phyloP scores from a whole-genome alignment of 2,888 invertebrate species.

The Zonitis immaculata region DNA sequence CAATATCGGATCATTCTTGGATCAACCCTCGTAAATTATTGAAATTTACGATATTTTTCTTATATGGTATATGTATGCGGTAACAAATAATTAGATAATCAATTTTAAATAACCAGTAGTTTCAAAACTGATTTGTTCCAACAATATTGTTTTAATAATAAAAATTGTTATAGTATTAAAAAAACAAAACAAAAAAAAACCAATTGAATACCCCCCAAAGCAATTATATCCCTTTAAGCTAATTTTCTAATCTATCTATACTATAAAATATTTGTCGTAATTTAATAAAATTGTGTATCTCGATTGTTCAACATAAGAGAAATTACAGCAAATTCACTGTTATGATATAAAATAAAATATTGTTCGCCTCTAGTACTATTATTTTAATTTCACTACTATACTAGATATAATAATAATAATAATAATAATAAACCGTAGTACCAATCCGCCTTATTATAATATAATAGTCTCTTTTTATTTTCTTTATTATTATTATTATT shows the following conservation, averaged over 20 bases:
- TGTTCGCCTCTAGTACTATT: conserved; percentile 15
- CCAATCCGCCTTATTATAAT: conserved; percentile 31
- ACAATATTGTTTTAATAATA: background rate
- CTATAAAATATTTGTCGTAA: conserved; percentile 1
- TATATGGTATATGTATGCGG: background rate
- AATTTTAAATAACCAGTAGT: background rate
- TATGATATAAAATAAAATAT: conserved; percentile 15
- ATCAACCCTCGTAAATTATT: too few species aligned
- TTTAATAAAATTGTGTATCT: conserved; percentile 1
- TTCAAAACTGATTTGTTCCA: background rate
- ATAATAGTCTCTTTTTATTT: conserved; percentile 15
- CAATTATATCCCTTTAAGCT: background rate
- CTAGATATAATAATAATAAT: conserved; percentile 16
- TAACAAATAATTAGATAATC: background rate
- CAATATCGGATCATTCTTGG: too few species aligned
- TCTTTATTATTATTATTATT: too few species aligned
- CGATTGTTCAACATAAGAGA: background rate
- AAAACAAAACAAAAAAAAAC: too few species aligned
- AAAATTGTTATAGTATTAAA: too few species aligned
- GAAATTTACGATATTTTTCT: background rate
- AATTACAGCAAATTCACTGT: conserved; percentile 9
- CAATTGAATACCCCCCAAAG: too few species aligned
- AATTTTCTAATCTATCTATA: background rate
- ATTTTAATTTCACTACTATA: conserved; percentile 17
- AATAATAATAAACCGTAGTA: too few species aligned